These are phyloP conservation scores for Leiothrix lutea DNA, from an alignment of 2,113 vertebrate genomes.

Conservation along the genomic window DNA sequence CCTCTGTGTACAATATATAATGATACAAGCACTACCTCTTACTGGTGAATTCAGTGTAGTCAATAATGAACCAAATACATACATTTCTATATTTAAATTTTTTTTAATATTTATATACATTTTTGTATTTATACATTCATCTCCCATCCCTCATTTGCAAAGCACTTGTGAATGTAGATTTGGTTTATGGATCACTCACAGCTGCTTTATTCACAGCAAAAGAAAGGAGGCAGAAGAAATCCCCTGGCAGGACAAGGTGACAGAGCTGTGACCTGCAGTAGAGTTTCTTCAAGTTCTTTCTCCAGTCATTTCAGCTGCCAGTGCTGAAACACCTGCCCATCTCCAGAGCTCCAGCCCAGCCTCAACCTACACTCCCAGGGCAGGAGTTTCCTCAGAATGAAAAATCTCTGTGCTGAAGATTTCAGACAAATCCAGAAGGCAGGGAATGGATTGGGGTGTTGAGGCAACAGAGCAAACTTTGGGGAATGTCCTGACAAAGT, in stretches of 20 bases:
- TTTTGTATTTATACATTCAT: background rate
- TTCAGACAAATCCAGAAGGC: background rate
- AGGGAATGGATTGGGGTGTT: background rate
- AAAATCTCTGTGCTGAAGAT: background rate
- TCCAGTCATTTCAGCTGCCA: background rate
- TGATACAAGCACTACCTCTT: background rate
- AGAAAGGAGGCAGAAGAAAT: background rate
- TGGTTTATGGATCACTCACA: background rate
- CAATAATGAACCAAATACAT: background rate
- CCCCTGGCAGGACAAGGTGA: background rate
- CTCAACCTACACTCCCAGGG: background rate
- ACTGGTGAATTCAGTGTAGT: background rate
- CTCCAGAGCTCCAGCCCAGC: background rate
- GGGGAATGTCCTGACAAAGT: background rate
- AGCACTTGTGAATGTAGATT: background rate
- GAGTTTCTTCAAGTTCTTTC: background rate
- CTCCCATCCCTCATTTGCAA: background rate
- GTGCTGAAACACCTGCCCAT: background rate
- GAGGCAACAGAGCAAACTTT: background rate
- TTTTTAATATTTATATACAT: background rate
- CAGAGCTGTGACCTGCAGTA: background rate
- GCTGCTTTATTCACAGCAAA: background rate
- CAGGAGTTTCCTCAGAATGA: background rate
- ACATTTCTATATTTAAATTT: background rate
- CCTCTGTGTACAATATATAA: background rate